Conservation (phyloP, 2,797 vertebrate species). For the Thalassophryne amazonica region DNA sequence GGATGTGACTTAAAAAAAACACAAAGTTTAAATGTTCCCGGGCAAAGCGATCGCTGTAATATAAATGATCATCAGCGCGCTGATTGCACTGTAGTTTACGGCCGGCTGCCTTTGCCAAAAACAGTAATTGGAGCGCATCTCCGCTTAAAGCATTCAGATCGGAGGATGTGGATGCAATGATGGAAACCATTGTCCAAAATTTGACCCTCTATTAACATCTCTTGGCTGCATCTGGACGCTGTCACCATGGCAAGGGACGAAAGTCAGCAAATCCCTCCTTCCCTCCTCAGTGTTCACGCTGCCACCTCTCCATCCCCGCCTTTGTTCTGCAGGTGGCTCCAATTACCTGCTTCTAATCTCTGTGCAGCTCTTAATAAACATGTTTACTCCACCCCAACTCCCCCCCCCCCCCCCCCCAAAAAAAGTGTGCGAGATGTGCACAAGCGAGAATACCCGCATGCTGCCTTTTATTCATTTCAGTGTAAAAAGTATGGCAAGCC, state of each 20-base stretch:
- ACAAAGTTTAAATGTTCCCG: constrained; percentile 53
- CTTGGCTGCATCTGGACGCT: constrained; percentile 90
- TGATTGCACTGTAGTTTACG: constrained; percentile 67
- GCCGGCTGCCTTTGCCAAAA: constrained; percentile 79
- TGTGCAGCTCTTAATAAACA: constrained; percentile 60
- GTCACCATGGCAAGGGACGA: constrained; percentile 84
- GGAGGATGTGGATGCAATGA: constrained; percentile 88
- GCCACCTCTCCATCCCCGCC: constrained; percentile 75
- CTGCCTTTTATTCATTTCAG: constrained; percentile 82
- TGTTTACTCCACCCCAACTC: constrained; percentile 22
- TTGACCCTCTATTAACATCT: constrained; percentile 94
- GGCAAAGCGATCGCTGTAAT: constrained; percentile 49
- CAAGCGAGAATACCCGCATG: constrained; percentile 4
- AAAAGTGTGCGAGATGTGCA: constrained; percentile 26
- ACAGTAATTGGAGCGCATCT: constrained; percentile 85
- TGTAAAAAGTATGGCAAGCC: constrained; percentile 25
- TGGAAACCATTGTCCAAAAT: constrained; percentile 89
- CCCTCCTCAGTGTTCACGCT: constrained; percentile 71
- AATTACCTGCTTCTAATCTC: constrained; percentile 82
- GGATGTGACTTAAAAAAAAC: constrained; percentile 34
- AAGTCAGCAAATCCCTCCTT: constrained; percentile 79
- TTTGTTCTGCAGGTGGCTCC: constrained; percentile 86
- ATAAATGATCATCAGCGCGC: constrained; percentile 53
- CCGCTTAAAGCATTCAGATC: constrained; percentile 83
- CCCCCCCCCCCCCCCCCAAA: constrained; percentile 4